phyloP scores from a whole-genome alignment of 2,888 invertebrate genomes.

The Branchellion lobata region DNA sequence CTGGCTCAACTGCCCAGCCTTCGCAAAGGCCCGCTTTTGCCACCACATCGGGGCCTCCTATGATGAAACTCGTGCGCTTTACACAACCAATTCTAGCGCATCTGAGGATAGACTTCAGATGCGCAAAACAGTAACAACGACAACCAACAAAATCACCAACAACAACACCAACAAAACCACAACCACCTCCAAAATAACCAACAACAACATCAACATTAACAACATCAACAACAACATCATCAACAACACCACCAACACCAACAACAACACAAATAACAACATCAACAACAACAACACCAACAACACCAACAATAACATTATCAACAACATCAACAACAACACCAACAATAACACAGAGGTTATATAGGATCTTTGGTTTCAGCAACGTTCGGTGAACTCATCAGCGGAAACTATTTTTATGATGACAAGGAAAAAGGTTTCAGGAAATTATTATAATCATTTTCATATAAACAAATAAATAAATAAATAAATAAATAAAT shows the following conservation, averaged over 20 bases:
- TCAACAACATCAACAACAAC: background rate
- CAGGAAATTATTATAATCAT: background rate
- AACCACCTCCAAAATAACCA: no score
- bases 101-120: no score
- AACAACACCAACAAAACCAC: no score
- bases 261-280: background rate
- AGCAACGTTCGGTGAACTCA: conserved; percentile 24
- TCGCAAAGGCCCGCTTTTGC: no score
- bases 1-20: no score
- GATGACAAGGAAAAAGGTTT: conserved; percentile 41
- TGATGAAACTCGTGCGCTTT: no score
- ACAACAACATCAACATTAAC: background rate
- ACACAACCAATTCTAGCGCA: no score
- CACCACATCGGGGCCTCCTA: no score
- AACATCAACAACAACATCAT: background rate
- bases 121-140: no score
- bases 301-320: background rate
- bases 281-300: background rate
- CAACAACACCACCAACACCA: background rate
- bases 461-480: conserved; percentile 37
- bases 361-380: conserved; percentile 30
- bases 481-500: conserved; percentile 4
- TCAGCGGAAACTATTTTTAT: conserved; percentile 23
- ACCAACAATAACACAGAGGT: background rate
- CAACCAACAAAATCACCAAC: no score